Conservation (phyloP, 2,113 vertebrate species). For the Menura novaehollandiae region DNA sequence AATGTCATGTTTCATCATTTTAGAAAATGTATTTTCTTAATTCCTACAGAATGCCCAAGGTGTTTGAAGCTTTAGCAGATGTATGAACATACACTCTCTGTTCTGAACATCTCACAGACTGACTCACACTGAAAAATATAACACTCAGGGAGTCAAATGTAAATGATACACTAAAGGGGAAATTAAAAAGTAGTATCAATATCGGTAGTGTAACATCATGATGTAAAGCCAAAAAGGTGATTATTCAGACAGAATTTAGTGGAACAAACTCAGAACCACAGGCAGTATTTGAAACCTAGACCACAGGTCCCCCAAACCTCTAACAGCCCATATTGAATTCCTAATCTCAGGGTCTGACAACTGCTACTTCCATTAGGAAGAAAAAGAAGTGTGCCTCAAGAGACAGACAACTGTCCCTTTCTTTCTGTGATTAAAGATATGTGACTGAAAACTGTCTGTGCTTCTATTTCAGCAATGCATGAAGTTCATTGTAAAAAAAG, state of each 20-base stretch:
- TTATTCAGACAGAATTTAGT: not conserved
- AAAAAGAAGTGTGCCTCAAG: not conserved
- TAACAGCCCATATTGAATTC: not conserved
- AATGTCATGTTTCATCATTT: slow-evolving; percentile 31
- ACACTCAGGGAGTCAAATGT: not conserved
- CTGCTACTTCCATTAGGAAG: not conserved
- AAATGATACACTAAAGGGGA: not conserved
- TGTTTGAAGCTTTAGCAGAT: not conserved
- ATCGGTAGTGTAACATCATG: not conserved
- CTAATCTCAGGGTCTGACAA: not conserved
- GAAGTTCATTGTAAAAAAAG: not conserved
- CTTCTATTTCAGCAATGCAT: not conserved
- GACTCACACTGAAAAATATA: not conserved
- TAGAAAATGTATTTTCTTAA: slow-evolving; percentile 28
- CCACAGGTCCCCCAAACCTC: not conserved
- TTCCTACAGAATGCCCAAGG: slow-evolving; percentile 6
- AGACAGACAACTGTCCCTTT: not conserved
- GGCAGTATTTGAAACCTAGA: not conserved
- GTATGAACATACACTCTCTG: not conserved
- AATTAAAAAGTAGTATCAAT: not conserved
- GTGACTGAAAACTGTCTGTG: not conserved
- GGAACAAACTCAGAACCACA: not conserved
- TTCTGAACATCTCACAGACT: not conserved
- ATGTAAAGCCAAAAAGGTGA: not conserved
- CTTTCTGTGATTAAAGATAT: not conserved